Base-by-base conservation (phyloP, 2,888 invertebrate genomes). In the Platynereis dumerilii region DNA sequence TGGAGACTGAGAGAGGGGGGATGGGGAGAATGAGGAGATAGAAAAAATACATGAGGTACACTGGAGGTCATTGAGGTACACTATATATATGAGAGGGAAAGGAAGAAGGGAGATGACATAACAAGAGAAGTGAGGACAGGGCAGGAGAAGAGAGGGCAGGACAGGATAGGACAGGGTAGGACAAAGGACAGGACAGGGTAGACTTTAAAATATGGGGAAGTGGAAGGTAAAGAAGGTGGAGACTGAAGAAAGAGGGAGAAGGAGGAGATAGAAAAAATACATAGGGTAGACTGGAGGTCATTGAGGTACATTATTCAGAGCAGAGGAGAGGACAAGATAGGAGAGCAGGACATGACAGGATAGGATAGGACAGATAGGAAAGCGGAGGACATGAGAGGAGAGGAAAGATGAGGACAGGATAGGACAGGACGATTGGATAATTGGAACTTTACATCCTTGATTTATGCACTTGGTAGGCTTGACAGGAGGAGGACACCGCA, bases 21-120 rank as follows among this genome's bases (percentile, higher is more conserved):
- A 7, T 7, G 52, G 52, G 17, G 52, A 24, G 24, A 17, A 27
- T n/a, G n/a, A n/a, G n/a, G n/a, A n/a, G n/a, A n/a, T n/a, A n/a
- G n/a, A n/a, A n/a, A n/a, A n/a, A n/a, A n/a, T n/a, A n/a, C n/a
- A n/a, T n/a, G n/a, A n/a, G n/a, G n/a, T n/a, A n/a, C n/a, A n/a
- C n/a, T n/a, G n/a, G n/a, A n/a, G n/a, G n/a, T n/a, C n/a, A n/a
- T n/a, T n/a, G n/a, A n/a, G n/a, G n/a, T n/a, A n/a, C n/a, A n/a
- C n/a, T 17, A 20, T 20, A 15, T 20, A 53, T 15, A 53, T 53
- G 53, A 53, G 53, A 53, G 53, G 53, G 53, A 20, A 20, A 20
- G 53, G 55, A 55, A 24, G 28, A 27, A 17, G 22, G 55, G 55
- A 27, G n/a, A 27, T 5, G 55, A 55, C 7, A 24, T 5, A 24